A percentile compares a stretch with the other conserved stretches of the same genome.
These are phyloP conservation scores for Serranochromis macrocephalus DNA, from an alignment of 2,113 vertebrate genomes.

Conservation along the genomic window DNA sequence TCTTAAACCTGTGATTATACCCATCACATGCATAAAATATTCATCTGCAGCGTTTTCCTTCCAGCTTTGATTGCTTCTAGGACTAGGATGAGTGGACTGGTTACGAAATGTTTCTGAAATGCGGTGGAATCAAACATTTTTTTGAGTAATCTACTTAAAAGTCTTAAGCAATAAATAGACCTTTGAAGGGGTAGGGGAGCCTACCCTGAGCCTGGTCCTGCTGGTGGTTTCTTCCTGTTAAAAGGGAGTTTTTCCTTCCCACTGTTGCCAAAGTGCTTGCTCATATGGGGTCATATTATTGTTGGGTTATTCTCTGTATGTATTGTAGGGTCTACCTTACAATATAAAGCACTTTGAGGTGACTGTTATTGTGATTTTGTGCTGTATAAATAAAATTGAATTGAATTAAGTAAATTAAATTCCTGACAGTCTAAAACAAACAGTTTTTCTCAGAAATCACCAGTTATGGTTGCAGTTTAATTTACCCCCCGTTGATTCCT, in stretches of 20 bases:
- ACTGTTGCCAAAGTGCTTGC: background rate
- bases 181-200: background rate
- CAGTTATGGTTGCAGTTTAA: background rate
- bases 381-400: accelerated
- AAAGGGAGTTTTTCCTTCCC: background rate
- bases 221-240: background rate
- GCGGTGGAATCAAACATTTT: background rate
- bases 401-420: background rate
- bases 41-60: accelerated
- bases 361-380: background rate
- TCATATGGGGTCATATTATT: background rate
- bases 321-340: background rate
- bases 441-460: background rate
- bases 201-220: background rate
- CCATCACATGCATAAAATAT: background rate
- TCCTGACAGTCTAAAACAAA: background rate
- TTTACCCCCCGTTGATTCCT: accelerated
- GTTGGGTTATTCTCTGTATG: background rate
- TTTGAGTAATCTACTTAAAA: background rate
- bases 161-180: background rate
- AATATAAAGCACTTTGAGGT: background rate
- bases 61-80: accelerated
- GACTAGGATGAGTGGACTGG: background rate
- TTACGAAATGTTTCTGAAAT: accelerated
- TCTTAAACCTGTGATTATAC: background rate